Percentiles rank a stretch among this genome's conserved stretches.
Evolutionary conservation across 2,888 invertebrate species (phyloP).

Genomic region (Parascotia fuliginaria): DNA sequence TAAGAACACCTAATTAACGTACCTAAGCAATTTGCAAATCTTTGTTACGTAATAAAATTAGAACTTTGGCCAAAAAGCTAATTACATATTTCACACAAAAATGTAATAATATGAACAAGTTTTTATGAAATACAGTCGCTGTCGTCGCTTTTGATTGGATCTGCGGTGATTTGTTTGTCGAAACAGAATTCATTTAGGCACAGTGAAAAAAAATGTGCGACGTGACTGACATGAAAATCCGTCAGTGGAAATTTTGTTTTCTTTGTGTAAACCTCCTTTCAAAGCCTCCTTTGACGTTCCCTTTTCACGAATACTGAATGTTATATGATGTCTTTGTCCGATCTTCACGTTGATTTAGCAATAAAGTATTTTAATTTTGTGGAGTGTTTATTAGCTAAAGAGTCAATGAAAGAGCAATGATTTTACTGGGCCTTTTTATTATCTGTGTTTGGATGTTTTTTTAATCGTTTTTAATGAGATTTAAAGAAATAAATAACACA

Average conservation of each 20-base stretch:
- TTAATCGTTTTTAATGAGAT: too few relatives aligned
- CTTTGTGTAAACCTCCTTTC: slow-evolving; percentile 62
- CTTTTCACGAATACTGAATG: slow-evolving; percentile 48
- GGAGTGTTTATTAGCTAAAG: slow-evolving; percentile 11
- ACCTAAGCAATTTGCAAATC: slow-evolving; percentile 10
- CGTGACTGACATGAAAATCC: slow-evolving; percentile 77
- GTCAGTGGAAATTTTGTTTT: slow-evolving; percentile 64
- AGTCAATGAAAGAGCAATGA: background rate
- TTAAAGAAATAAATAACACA: too few relatives aligned
- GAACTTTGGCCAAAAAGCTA: slow-evolving; percentile 23
- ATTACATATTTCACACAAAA: slow-evolving; percentile 17
- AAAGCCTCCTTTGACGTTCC: slow-evolving; percentile 57
- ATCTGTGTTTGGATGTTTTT: background rate
- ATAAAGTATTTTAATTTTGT: slow-evolving; percentile 35
- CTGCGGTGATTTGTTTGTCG: slow-evolving; percentile 69
- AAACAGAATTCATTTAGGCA: slow-evolving; percentile 66
- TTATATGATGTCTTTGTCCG: slow-evolving; percentile 50
- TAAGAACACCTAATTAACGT: background rate
- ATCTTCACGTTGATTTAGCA: slow-evolving; percentile 46
- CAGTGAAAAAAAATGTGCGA: slow-evolving; percentile 58
- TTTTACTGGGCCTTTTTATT: background rate
- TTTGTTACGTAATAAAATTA: slow-evolving; percentile 8
- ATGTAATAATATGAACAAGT: slow-evolving; percentile 27
- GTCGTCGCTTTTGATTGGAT: slow-evolving; percentile 66
- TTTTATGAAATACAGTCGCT: slow-evolving; percentile 48